A percentile compares a stretch with the other conserved stretches of the same genome.
Conservation (phyloP, 1,140 invertebrate species). For the Ephestia elutella region DNA sequence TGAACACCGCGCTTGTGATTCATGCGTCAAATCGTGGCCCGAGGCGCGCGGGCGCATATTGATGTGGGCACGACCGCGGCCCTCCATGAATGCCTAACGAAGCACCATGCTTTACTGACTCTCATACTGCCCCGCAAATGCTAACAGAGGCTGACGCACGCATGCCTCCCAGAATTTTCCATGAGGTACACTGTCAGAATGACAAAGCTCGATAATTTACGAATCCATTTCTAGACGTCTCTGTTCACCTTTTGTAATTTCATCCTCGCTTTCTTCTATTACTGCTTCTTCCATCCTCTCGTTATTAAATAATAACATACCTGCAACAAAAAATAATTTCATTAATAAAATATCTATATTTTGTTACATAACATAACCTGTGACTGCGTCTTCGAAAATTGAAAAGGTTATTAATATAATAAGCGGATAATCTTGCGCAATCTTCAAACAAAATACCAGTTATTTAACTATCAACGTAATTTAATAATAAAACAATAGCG, state of each 20-base stretch:
- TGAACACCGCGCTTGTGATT: conserved; percentile 48
- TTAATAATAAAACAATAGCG: conserved; percentile 12
- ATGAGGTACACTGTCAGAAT: not conserved
- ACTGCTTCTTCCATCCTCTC: too few species aligned
- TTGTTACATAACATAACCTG: too few species aligned
- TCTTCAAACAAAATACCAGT: not conserved
- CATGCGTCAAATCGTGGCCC: conserved; percentile 57
- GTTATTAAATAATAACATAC: conserved; percentile 28
- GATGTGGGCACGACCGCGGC: conserved; percentile 37
- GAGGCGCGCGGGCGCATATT: conserved; percentile 64
- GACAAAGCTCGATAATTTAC: not conserved
- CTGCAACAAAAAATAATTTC: conserved; percentile 38
- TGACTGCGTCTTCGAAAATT: not conserved
- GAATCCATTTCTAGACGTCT: too few species aligned
- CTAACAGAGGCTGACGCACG: conserved; percentile 22
- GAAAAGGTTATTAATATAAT: not conserved
- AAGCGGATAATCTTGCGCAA: not conserved
- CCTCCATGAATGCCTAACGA: conserved; percentile 42
- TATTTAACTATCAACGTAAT: conserved; percentile 10
- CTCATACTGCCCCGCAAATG: conserved; percentile 15
- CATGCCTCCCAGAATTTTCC: conserved; percentile 19
- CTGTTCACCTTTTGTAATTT: too few species aligned
- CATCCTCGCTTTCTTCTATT: too few species aligned
- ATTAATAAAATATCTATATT: too few species aligned
- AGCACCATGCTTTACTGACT: conserved; percentile 31